Percentiles rank a stretch among this genome's conserved stretches.
Evolutionary conservation across 2,888 invertebrate species (phyloP).

Genomic region (Dione vanillae): DNA sequence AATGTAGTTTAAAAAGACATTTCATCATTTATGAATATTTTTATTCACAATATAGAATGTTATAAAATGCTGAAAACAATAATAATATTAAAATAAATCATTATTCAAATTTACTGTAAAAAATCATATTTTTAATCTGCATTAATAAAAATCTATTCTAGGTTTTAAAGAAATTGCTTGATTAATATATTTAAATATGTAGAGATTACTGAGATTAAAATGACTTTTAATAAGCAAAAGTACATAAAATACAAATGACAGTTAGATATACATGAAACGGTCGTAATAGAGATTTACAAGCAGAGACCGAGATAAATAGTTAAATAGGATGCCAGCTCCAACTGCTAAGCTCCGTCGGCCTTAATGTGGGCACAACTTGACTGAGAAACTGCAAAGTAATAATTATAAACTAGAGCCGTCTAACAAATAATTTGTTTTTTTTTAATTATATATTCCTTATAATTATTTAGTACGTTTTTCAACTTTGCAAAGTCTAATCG

Average conservation of each 20-base stretch:
- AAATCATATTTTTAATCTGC: too few relatives aligned
- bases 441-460: too few relatives aligned
- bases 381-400: conserved; percentile 23
- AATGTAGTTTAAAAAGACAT: too few relatives aligned
- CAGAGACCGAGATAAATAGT: conserved; percentile 38
- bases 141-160: neutral
- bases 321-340: conserved; percentile 32
- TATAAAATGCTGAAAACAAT: too few relatives aligned
- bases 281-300: conserved; percentile 37
- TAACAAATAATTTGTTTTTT: neutral
- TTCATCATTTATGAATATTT: too few relatives aligned
- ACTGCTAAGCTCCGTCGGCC: conserved; percentile 27
- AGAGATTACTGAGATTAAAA: conserved; percentile 1
- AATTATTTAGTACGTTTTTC: neutral
- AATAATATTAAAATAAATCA: too few relatives aligned
- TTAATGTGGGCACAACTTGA: conserved; percentile 29
- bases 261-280: conserved; percentile 30
- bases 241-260: conserved; percentile 6
- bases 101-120: too few relatives aligned
- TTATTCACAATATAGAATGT: too few relatives aligned
- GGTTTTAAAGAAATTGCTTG: neutral
- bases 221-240: conserved; percentile 2
- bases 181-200: neutral
- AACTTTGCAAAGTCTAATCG: neutral
- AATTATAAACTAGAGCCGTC: conserved; percentile 25